Evolutionary conservation across 2,888 invertebrate species (phyloP).

Genomic region (Himalopsyche tibetana): DNA sequence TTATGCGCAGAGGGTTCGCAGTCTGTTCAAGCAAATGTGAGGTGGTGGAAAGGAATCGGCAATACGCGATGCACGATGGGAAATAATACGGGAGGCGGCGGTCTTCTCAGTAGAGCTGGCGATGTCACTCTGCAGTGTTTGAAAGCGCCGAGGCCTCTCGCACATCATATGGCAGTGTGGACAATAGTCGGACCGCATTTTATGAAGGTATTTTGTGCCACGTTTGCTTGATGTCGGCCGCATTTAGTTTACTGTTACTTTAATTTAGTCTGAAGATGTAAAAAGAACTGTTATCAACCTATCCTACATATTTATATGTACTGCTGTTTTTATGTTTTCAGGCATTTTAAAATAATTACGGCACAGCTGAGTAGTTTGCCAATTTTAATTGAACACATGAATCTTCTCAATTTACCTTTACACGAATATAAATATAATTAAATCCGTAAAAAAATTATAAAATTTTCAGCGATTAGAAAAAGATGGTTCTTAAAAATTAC

Average conservation of each 20-base stretch:
- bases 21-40: constrained; percentile 55
- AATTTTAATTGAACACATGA: too few species aligned
- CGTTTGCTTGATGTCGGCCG: not conserved
- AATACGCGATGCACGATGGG: constrained; percentile 66
- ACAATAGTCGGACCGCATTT: constrained; percentile 94
- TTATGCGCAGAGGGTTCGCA: constrained; percentile 71
- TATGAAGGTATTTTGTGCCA: constrained; percentile 83
- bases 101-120: constrained; percentile 88
- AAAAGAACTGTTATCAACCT: constrained; percentile 54
- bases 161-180: constrained; percentile 96
- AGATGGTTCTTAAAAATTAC: too few species aligned
- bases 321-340: too few species aligned
- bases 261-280: not conserved
- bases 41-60: constrained; percentile 68
- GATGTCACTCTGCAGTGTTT: constrained; percentile 93
- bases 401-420: too few species aligned
- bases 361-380: too few species aligned
- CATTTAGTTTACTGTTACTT: not conserved
- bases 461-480: too few species aligned
- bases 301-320: too few species aligned
- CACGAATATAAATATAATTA: too few species aligned
- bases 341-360: too few species aligned
- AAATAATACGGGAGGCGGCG: constrained; percentile 67
- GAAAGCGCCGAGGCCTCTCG: constrained; percentile 89
- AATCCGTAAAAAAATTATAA: too few species aligned